Percentiles rank a stretch among this genome's conserved stretches.
Conservation (phyloP, 2,113 vertebrate species). For the Psittacus erithacus region DNA sequence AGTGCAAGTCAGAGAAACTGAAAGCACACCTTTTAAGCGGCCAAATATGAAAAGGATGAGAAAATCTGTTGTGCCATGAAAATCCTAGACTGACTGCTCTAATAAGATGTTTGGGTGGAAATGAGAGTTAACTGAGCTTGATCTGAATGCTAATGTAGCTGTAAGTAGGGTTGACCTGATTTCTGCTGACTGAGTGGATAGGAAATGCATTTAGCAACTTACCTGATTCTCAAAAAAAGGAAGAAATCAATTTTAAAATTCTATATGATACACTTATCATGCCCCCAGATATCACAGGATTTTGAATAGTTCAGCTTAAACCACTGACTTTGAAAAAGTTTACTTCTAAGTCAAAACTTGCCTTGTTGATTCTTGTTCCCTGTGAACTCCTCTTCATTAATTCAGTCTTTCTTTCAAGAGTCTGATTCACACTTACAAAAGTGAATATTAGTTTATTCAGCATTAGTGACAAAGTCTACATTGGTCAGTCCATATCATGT, state of each 20-base stretch:
- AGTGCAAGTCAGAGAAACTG: background rate
- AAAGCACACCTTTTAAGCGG: background rate
- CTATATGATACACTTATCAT: background rate
- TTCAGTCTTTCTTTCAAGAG: background rate
- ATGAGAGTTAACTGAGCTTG: slow-evolving; percentile 28
- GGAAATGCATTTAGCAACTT: background rate
- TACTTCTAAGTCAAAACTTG: background rate
- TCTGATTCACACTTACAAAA: background rate
- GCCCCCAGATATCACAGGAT: background rate
- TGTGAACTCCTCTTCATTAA: background rate
- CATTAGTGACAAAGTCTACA: background rate
- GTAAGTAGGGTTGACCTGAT: slow-evolving; percentile 26
- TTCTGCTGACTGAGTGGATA: background rate
- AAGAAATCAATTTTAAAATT: accelerated
- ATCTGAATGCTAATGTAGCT: slow-evolving; percentile 33
- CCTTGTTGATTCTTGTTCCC: background rate
- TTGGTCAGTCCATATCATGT: background rate
- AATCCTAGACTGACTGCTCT: background rate
- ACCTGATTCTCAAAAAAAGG: background rate
- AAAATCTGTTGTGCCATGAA: background rate
- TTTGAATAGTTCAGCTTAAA: background rate
- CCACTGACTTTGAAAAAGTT: background rate
- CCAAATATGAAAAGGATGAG: background rate
- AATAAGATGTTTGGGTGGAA: slow-evolving; percentile 40
- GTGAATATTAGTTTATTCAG: background rate